phyloP scores from a whole-genome alignment of 2,888 invertebrate species.

The Agapostemon virescens region DNA sequence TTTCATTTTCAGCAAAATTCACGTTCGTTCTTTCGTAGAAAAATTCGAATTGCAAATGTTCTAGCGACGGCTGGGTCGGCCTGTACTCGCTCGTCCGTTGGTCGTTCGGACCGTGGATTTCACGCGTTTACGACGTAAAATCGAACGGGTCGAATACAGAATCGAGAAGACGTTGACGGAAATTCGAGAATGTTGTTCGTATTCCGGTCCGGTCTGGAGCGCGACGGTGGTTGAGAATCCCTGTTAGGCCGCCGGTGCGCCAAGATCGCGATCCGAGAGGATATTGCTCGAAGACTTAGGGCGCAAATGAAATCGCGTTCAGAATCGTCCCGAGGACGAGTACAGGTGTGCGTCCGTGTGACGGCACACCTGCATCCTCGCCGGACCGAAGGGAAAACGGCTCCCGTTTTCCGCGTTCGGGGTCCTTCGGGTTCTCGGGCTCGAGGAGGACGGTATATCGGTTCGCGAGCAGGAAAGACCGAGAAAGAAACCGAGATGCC shows the following conservation, averaged over 20 bases:
- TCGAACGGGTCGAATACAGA: too few species aligned
- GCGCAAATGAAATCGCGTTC: conserved; percentile 63
- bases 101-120: too few species aligned
- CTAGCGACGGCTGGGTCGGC: too few species aligned
- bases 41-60: too few species aligned
- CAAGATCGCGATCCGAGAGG: conserved; percentile 29
- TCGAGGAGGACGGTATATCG: conserved; percentile 29
- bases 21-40: too few species aligned
- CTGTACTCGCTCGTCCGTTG: too few species aligned
- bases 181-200: too few species aligned
- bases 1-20: too few species aligned
- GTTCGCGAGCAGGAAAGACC: neutral
- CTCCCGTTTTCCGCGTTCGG: conserved; percentile 47
- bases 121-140: too few species aligned
- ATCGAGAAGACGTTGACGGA: too few species aligned
- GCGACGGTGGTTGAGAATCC: neutral
- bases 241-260: neutral
- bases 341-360: neutral
- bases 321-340: conserved; percentile 55
- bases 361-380: conserved; percentile 13
- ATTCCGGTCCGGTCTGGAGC: too few species aligned
- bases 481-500: conserved; percentile 27
- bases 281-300: conserved; percentile 52
- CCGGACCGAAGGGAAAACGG: conserved; percentile 25
- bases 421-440: conserved; percentile 41